Conservation (phyloP, 2,888 invertebrate genomes). For the Nematopogon swammerdamellus region DNA sequence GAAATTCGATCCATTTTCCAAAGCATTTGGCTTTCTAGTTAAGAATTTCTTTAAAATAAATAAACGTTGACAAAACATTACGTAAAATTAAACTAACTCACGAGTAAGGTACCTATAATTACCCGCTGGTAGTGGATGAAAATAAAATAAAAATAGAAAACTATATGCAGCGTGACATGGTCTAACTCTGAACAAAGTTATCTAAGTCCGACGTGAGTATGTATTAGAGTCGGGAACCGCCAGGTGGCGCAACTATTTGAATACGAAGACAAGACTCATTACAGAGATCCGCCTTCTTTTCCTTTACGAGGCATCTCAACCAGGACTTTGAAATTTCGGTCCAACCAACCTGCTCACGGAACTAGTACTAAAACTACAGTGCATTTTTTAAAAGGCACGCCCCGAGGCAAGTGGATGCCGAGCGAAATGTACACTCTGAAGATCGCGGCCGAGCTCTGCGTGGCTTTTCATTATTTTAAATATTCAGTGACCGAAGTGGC, state of each 20-base stretch:
- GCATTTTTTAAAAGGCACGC: conserved; percentile 53
- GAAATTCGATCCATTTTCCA: too few species aligned
- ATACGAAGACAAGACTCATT: neutral
- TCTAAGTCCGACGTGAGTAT: too few species aligned
- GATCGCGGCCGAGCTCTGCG: neutral
- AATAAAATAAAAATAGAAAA: too few species aligned
- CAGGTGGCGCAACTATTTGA: neutral
- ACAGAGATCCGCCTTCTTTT: neutral
- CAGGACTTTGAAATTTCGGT: conserved; percentile 33
- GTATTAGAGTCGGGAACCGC: too few species aligned
- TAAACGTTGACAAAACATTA: too few species aligned
- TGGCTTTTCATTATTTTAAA: conserved; percentile 50
- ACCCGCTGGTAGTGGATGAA: too few species aligned
- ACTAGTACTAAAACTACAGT: conserved; percentile 44
- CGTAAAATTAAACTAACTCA: too few species aligned
- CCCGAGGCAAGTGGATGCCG: conserved; percentile 28
- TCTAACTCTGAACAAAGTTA: too few species aligned
- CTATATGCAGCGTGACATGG: too few species aligned
- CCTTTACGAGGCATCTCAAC: conserved; percentile 33
- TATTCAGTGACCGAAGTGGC: conserved; percentile 48
- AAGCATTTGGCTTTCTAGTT: too few species aligned
- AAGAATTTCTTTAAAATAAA: too few species aligned
- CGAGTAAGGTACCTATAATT: too few species aligned
- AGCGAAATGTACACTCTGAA: neutral
- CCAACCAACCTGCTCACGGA: conserved; percentile 45